Conservation (phyloP, 2,113 vertebrate genomes). For the Eublepharis macularius region DNA sequence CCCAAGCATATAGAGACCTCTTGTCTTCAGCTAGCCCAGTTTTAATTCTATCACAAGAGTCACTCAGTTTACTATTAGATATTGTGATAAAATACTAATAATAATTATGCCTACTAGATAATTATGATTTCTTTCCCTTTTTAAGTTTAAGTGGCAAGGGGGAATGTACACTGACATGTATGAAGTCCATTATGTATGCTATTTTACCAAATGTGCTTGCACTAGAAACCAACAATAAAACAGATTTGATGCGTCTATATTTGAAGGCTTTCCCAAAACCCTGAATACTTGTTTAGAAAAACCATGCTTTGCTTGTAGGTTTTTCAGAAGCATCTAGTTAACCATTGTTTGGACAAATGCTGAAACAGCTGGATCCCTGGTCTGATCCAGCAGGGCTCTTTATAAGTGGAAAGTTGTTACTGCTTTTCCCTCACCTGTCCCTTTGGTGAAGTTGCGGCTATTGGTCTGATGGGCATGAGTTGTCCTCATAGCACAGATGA, state of each 20-base stretch:
- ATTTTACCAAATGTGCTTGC: not conserved
- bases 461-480: not conserved
- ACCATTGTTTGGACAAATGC: too few relatives aligned
- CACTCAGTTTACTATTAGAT: too few relatives aligned
- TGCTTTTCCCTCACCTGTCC: not conserved
- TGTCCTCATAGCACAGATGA: not conserved
- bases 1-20: too few relatives aligned
- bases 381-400: conserved; percentile 1
- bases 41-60: too few relatives aligned
- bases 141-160: not conserved
- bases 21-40: too few relatives aligned
- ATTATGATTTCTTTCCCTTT: not conserved
- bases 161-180: not conserved
- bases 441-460: not conserved
- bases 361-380: not conserved
- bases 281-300: too few relatives aligned
- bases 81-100: too few relatives aligned
- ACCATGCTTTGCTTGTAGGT: too few relatives aligned
- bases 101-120: too few relatives aligned
- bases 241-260: not conserved
- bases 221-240: not conserved
- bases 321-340: too few relatives aligned
- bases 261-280: too few relatives aligned
- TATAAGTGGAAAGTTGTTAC: not conserved
- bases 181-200: not conserved